Evolutionary conservation across 2,113 vertebrate species (phyloP).

Genomic region (Elgaria multicarinata): DNA sequence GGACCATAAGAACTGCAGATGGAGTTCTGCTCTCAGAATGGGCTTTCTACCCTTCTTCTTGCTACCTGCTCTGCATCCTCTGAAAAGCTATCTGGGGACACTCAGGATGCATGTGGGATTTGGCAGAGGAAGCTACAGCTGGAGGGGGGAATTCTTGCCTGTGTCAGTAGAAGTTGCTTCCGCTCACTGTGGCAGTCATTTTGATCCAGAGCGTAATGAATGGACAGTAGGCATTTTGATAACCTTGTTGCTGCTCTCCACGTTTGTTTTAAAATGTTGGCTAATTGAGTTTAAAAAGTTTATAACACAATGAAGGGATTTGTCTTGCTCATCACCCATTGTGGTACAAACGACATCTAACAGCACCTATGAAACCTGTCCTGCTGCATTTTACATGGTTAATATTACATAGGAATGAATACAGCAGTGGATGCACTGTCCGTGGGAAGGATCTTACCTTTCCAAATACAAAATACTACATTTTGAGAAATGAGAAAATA

Average conservation of each 20-base stretch:
- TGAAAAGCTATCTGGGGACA: background rate
- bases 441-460: too few species aligned
- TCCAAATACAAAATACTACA: background rate
- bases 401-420: background rate
- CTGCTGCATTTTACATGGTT: background rate
- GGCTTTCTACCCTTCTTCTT: background rate
- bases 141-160: background rate
- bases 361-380: background rate
- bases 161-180: too few species aligned
- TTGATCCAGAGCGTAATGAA: too few species aligned
- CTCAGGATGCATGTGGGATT: background rate
- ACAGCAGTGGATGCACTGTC: background rate
- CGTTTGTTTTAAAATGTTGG: background rate
- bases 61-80: background rate
- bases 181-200: too few species aligned
- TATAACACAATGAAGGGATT: background rate
- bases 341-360: background rate
- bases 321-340: background rate
- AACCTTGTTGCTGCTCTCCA: background rate
- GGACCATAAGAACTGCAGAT: background rate
- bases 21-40: background rate
- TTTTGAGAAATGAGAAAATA: background rate
- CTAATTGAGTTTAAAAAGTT: background rate
- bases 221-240: too few species aligned
- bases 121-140: background rate